These are phyloP conservation scores for Reticulitermes lucifugus DNA, from an alignment of 2,888 invertebrate genomes.

Conservation along the genomic window DNA sequence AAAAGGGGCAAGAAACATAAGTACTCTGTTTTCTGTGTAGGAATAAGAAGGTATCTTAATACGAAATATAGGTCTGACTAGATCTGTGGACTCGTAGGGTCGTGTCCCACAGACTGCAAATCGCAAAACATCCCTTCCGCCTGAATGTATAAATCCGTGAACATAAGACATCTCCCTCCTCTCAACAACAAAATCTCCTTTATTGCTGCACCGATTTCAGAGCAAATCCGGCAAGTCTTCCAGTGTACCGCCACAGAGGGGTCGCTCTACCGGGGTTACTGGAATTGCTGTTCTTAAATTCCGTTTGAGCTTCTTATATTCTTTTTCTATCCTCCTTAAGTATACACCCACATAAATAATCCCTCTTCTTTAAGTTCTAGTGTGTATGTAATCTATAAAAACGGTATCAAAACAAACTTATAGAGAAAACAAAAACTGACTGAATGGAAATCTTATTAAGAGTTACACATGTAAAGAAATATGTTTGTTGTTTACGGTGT, in stretches of 20 bases:
- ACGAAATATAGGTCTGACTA: no score
- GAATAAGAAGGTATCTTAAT: background rate
- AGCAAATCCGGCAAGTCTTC: constrained; percentile 55
- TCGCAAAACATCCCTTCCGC: background rate
- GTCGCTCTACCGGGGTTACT: constrained; percentile 5
- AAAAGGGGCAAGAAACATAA: no score
- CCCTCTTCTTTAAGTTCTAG: background rate
- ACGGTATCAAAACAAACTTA: no score
- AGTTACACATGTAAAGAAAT: no score
- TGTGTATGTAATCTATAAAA: no score
- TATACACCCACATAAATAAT: background rate
- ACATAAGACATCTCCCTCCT: constrained; percentile 41
- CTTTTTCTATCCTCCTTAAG: constrained; percentile 28
- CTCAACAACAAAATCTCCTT: constrained; percentile 66
- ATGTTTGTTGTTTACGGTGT: no score
- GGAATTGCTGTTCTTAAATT: constrained; percentile 39
- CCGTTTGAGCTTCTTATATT: constrained; percentile 31
- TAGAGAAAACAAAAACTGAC: no score
- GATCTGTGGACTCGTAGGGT: background rate
- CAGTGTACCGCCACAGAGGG: constrained; percentile 29
- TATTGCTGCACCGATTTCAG: constrained; percentile 59
- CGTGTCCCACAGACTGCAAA: constrained; percentile 6
- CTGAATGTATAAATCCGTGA: constrained; percentile 38
- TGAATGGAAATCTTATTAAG: no score
- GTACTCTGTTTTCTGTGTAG: no score